These are phyloP conservation scores for Mohoua ochrocephala DNA, from an alignment of 2,113 vertebrate genomes.

Conservation along the genomic window DNA sequence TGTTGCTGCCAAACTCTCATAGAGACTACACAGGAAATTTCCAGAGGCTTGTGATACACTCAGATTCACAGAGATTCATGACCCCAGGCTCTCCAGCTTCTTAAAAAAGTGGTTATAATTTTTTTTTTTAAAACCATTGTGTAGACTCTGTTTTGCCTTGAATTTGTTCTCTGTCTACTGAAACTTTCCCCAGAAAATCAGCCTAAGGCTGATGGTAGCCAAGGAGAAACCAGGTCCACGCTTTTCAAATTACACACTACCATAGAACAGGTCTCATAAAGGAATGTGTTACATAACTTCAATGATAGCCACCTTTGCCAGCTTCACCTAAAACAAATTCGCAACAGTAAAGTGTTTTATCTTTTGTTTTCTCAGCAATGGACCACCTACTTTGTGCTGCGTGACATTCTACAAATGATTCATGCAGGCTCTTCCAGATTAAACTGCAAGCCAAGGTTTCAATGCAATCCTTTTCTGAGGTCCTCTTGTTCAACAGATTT, in stretches of 20 bases:
- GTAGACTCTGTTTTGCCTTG: neutral
- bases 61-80: neutral
- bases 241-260: neutral
- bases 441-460: neutral
- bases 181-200: neutral
- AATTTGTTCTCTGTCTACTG: neutral
- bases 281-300: neutral
- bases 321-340: neutral
- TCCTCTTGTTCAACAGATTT: neutral
- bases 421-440: neutral
- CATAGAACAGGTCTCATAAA: neutral
- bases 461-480: neutral
- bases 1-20: neutral
- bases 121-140: neutral
- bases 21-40: neutral
- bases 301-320: neutral
- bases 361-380: neutral
- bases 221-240: neutral
- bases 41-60: neutral
- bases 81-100: neutral
- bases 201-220: neutral
- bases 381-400: neutral
- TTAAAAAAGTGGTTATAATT: neutral
- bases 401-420: neutral
- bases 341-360: neutral